Conservation (phyloP, 2,888 invertebrate genomes). For the Trachelus stipa region DNA sequence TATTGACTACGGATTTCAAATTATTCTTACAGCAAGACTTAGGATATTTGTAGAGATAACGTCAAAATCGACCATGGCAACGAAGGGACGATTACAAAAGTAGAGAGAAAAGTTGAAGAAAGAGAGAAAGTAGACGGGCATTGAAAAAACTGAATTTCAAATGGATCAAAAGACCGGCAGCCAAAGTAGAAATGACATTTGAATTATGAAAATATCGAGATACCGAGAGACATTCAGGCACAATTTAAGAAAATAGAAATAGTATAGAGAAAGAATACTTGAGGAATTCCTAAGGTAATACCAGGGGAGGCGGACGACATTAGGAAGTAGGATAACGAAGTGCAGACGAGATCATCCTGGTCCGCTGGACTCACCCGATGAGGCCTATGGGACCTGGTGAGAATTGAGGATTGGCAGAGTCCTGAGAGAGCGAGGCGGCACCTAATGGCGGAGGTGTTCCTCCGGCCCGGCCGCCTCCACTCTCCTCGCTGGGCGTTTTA, state of each 20-base stretch:
- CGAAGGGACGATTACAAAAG: background rate
- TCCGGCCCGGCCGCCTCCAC: slow-evolving; percentile 73
- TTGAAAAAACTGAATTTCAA: background rate
- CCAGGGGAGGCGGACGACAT: slow-evolving; percentile 12
- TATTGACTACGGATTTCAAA: background rate
- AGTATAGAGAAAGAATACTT: background rate
- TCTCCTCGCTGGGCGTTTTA: slow-evolving; percentile 93
- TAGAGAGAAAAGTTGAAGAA: background rate
- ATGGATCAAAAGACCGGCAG: background rate
- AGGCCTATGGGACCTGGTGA: slow-evolving; percentile 62
- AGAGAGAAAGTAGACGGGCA: background rate
- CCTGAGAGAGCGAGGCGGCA: slow-evolving; percentile 67
- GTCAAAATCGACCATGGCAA: background rate
- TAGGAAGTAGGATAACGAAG: slow-evolving; percentile 28
- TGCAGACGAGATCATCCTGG: slow-evolving; percentile 38
- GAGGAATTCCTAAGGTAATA: background rate
- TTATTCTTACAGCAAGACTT: background rate
- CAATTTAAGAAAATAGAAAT: background rate
- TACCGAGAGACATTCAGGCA: background rate
- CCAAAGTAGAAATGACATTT: background rate
- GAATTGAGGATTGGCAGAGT: slow-evolving; percentile 62
- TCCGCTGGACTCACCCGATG: slow-evolving; percentile 63
- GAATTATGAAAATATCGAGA: background rate
- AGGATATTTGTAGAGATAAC: background rate
- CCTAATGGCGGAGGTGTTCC: slow-evolving; percentile 76